phyloP scores from a whole-genome alignment of 2,888 invertebrate genomes.

The Chymomyza procnemis region DNA sequence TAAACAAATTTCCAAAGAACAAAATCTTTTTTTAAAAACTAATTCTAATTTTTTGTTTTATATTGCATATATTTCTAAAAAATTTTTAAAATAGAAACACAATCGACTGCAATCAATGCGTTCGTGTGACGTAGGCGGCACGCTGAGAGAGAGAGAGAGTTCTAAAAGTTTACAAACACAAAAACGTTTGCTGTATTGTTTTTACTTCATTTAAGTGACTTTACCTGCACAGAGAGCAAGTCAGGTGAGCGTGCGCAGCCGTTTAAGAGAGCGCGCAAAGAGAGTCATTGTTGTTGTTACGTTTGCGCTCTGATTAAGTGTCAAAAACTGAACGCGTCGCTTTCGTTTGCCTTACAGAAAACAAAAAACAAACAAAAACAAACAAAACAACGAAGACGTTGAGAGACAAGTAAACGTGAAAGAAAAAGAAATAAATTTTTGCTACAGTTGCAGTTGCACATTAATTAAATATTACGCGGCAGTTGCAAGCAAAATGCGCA shows the following conservation, averaged over 20 bases:
- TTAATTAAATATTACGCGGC: slow-evolving; percentile 67
- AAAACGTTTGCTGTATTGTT: not conserved
- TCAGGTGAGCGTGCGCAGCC: slow-evolving; percentile 1
- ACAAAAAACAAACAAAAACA: slow-evolving; percentile 34
- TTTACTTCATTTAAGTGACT: not conserved
- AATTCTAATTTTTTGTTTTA: no score
- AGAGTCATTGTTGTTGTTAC: slow-evolving; percentile 2
- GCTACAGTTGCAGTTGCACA: slow-evolving; percentile 39
- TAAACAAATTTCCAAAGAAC: no score
- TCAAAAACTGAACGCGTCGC: slow-evolving; percentile 58
- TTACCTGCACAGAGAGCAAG: not conserved
- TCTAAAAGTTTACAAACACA: no score
- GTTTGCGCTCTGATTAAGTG: slow-evolving; percentile 9
- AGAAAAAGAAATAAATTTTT: slow-evolving; percentile 21
- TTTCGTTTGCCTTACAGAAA: no score
- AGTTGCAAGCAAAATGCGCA: slow-evolving; percentile 47
- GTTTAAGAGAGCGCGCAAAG: slow-evolving; percentile 17
- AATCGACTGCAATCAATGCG: no score
- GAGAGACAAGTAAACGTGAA: slow-evolving; percentile 12
- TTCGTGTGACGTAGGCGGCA: no score
- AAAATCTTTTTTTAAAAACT: no score
- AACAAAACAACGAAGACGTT: slow-evolving; percentile 33
- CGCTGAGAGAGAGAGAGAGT: no score
- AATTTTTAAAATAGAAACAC: no score
- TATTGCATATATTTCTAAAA: no score